phyloP scores from a whole-genome alignment of 2,888 invertebrate genomes.

The Sinohyriopsis cumingii region DNA sequence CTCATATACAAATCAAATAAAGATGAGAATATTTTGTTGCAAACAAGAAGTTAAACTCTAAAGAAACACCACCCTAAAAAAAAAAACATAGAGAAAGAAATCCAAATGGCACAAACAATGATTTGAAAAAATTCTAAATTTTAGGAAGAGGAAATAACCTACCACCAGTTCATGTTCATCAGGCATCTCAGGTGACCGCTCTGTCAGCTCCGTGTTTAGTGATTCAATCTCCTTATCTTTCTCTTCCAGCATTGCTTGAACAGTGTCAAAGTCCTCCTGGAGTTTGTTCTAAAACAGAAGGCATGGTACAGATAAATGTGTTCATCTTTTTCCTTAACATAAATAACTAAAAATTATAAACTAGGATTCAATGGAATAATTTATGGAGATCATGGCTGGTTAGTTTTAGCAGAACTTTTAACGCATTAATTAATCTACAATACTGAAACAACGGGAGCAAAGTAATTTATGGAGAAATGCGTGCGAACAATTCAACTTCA shows the following conservation, averaged over 20 bases:
- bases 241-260: slow-evolving; percentile 70
- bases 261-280: slow-evolving; percentile 71
- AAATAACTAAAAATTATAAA: too few species aligned
- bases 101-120: background rate
- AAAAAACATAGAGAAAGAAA: background rate
- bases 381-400: too few species aligned
- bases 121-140: background rate
- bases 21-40: too few species aligned
- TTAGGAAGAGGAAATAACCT: slow-evolving; percentile 3
- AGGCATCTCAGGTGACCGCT: slow-evolving; percentile 30
- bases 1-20: too few species aligned
- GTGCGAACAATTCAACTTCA: too few species aligned
- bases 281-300: slow-evolving; percentile 60
- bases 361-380: too few species aligned
- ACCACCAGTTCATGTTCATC: slow-evolving; percentile 39
- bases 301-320: background rate
- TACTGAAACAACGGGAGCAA: too few species aligned
- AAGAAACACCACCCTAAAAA: background rate
- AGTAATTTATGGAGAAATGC: too few species aligned
- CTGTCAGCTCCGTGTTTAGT: slow-evolving; percentile 63
- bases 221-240: slow-evolving; percentile 67
- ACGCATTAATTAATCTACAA: too few species aligned
- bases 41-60: background rate
- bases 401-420: too few species aligned
- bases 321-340: too few species aligned